Conservation (phyloP, 2,113 vertebrate species). For the Crotalus viridis region DNA sequence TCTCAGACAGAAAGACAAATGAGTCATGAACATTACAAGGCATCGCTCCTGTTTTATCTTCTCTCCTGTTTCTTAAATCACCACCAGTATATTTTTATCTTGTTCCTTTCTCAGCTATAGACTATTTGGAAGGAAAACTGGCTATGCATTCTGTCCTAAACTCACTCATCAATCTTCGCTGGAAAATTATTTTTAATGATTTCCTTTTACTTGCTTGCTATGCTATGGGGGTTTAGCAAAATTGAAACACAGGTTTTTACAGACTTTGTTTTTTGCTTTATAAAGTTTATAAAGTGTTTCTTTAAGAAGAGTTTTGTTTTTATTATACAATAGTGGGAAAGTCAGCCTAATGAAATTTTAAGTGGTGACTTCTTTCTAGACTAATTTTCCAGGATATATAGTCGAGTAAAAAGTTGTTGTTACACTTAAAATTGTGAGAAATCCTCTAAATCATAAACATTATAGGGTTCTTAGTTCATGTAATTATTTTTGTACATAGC, state of each 20-base stretch:
- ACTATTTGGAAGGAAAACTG: not conserved
- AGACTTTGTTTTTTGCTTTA: not conserved
- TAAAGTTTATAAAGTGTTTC: constrained; percentile 1
- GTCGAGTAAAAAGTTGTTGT: not conserved
- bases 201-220: not conserved
- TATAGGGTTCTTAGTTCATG: not conserved
- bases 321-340: not conserved
- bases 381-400: not conserved
- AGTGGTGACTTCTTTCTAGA: not conserved
- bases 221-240: not conserved
- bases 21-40: not conserved
- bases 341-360: not conserved
- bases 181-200: not conserved
- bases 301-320: not conserved
- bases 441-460: not conserved
- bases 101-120: not conserved
- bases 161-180: not conserved
- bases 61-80: not conserved
- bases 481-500: not conserved
- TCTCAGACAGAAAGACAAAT: not conserved
- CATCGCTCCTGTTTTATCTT: not conserved
- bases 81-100: not conserved
- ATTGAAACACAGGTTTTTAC: not conserved
- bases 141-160: not conserved
- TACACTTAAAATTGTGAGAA: not conserved